A percentile compares a stretch with the other conserved stretches of the same genome.
Evolutionary conservation across 2,113 vertebrate genomes (phyloP).

Genomic region (Pipa parva): DNA sequence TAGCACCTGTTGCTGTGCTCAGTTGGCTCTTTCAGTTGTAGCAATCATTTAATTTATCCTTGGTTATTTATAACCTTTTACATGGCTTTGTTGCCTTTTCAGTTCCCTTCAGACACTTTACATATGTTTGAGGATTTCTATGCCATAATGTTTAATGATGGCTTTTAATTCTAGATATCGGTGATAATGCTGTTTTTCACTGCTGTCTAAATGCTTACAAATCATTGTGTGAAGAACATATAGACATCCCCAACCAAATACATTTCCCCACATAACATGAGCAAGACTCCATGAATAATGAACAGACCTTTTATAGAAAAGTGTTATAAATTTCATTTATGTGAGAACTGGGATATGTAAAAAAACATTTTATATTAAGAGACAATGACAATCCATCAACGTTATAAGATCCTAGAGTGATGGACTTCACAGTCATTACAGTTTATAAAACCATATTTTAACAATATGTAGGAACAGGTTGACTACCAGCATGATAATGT

Average conservation of each 20-base stretch:
- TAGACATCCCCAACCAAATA: constrained; percentile 8
- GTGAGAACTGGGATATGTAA: neutral
- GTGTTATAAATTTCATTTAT: constrained; percentile 11
- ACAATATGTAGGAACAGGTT: no score
- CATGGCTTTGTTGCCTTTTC: neutral
- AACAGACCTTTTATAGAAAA: constrained; percentile 3
- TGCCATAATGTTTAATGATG: neutral
- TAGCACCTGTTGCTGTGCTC: constrained; percentile 12
- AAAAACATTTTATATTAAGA: constrained; percentile 1
- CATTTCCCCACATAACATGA: constrained; percentile 9
- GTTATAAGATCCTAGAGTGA: neutral
- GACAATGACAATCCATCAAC: neutral
- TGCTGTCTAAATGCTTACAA: neutral
- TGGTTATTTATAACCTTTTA: neutral
- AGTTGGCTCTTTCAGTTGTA: neutral
- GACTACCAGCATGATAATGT: neutral
- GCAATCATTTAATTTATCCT: constrained; percentile 11
- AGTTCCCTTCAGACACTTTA: neutral
- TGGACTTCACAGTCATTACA: neutral
- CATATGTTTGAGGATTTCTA: neutral
- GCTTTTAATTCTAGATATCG: constrained; percentile 1
- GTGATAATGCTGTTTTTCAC: constrained; percentile 3
- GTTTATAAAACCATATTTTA: neutral
- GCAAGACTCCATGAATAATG: constrained; percentile 13
- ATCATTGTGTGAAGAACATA: constrained; percentile 4